A percentile compares a stretch with the other conserved stretches of the same genome.
Conservation (phyloP, 1,140 invertebrate genomes). For the Idris sp. region DNA sequence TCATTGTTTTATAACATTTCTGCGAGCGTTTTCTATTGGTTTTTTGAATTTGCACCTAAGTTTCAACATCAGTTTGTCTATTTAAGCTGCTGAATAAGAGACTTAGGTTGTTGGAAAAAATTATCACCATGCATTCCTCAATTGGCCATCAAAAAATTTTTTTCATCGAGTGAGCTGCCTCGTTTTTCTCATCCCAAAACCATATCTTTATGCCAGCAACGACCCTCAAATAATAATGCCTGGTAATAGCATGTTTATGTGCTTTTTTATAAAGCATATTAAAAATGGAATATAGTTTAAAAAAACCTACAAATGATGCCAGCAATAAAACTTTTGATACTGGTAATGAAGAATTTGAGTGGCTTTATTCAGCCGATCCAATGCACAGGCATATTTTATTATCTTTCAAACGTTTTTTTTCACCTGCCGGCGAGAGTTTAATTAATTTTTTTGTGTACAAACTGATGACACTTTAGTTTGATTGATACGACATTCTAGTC, state of each 20-base stretch:
- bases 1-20: conserved; percentile 17
- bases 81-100: conserved; percentile 34
- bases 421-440: conserved; percentile 2
- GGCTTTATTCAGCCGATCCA: background rate
- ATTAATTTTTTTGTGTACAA: conserved; percentile 15
- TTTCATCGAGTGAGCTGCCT: no score
- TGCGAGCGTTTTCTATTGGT: conserved; percentile 28
- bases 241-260: conserved; percentile 42
- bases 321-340: no score
- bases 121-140: no score
- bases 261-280: conserved; percentile 31
- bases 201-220: no score
- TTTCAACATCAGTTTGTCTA: conserved; percentile 48
- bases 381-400: conserved; percentile 2
- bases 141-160: no score
- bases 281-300: conserved; percentile 39
- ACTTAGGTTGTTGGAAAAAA: no score
- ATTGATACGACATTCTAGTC: conserved; percentile 23
- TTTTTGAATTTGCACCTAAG: conserved; percentile 27
- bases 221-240: no score
- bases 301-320: conserved; percentile 23
- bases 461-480: background rate
- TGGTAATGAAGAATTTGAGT: no score
- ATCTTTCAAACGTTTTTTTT: conserved; percentile 9
- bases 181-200: no score